Percentiles rank a stretch among this genome's conserved stretches.
These are phyloP conservation scores for Ondatra zibethicus DNA, from an alignment of 2,113 vertebrate genomes.

Conservation along the genomic window DNA sequence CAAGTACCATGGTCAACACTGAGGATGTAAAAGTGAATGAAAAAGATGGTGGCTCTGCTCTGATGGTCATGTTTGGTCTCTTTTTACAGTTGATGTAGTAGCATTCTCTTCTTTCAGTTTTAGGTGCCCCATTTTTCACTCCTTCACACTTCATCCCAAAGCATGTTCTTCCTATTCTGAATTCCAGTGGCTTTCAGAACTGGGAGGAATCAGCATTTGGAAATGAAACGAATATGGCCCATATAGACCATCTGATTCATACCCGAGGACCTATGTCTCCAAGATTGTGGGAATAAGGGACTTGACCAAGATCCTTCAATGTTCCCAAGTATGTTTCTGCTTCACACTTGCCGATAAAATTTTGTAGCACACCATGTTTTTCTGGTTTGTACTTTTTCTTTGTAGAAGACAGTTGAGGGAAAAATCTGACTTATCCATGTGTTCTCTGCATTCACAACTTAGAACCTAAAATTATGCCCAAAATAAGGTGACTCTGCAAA, in stretches of 20 bases:
- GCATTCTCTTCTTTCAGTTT: neutral
- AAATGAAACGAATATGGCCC: neutral
- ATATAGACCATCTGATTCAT: neutral
- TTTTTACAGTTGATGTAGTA: neutral
- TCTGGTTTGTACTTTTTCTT: neutral
- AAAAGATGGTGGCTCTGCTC: neutral
- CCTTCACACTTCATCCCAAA: neutral
- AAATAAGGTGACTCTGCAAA: neutral
- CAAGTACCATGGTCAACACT: too few relatives aligned
- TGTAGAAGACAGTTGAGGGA: neutral
- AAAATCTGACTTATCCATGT: neutral
- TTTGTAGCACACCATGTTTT: neutral
- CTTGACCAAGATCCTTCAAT: neutral
- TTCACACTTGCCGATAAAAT: neutral
- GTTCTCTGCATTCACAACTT: neutral
- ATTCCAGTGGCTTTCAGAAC: slow-evolving; percentile 32
- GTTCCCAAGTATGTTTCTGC: neutral
- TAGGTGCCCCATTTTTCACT: neutral
- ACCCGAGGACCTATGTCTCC: neutral
- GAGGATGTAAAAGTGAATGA: neutral
- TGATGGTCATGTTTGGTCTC: neutral
- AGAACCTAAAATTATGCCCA: neutral
- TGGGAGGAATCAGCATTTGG: neutral
- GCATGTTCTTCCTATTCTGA: neutral
- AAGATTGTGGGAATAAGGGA: neutral